A percentile compares a stretch with the other conserved stretches of the same genome.
Conservation (phyloP, 2,113 vertebrate species). For the Hippocampus mohnikei region DNA sequence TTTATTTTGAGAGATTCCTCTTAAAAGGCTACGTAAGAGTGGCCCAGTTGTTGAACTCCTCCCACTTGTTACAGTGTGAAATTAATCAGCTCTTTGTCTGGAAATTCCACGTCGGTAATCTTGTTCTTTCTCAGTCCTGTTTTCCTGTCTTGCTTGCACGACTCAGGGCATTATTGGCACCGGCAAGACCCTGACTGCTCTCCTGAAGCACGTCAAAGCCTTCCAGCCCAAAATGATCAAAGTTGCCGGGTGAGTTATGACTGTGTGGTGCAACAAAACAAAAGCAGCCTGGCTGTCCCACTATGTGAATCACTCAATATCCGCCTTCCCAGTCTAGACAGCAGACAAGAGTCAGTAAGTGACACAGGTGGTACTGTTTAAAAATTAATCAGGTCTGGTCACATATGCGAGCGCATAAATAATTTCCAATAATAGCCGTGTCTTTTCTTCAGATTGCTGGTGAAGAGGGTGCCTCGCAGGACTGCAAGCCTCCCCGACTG, state of each 20-base stretch:
- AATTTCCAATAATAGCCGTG: background rate
- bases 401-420: background rate
- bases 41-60: slow-evolving; percentile 23
- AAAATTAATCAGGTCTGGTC: background rate
- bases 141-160: slow-evolving; percentile 5
- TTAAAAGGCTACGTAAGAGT: slow-evolving; percentile 1
- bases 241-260: slow-evolving; percentile 82
- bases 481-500: slow-evolving; percentile 83
- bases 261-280: slow-evolving; percentile 6
- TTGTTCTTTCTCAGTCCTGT: slow-evolving; percentile 17
- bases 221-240: slow-evolving; percentile 90
- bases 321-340: slow-evolving; percentile 40
- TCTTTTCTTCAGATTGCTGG: slow-evolving; percentile 78
- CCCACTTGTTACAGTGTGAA: background rate
- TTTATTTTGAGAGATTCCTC: slow-evolving; percentile 3
- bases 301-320: slow-evolving; percentile 44
- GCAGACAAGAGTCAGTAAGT: slow-evolving; percentile 10
- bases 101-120: slow-evolving; percentile 9
- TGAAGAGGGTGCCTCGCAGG: slow-evolving; percentile 81
- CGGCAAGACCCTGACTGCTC: slow-evolving; percentile 84
- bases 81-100: slow-evolving; percentile 16
- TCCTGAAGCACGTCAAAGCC: slow-evolving; percentile 80
- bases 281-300: slow-evolving; percentile 23
- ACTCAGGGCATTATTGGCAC: slow-evolving; percentile 86
- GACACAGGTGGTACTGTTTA: slow-evolving; percentile 2